Evolutionary conservation across 2,888 invertebrate species (phyloP), one percentile per base, ranked within the genome.

Genomic region (Lycocerus yunnanus): DNA sequence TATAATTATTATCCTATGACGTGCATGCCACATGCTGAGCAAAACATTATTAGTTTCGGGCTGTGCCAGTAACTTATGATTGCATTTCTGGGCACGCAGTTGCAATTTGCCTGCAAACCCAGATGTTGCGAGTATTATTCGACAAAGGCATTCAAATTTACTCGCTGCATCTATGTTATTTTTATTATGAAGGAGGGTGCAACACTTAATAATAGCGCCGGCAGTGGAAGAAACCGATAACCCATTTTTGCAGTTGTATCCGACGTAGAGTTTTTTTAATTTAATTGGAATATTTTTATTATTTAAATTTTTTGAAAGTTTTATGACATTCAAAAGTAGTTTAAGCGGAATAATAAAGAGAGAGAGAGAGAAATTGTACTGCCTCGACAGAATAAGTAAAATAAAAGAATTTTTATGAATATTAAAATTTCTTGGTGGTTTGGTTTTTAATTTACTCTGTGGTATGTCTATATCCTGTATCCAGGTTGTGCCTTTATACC

Each of bases 401-500:
- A 60, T 15, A 18, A 13, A 66, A 18, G 24, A 21, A 15, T 68
- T 63, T 18, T 43, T 14, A 71, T 24, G 58, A 21, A 70, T 75
- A 76, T 76, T 71, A 73, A 76, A 76, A 76, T 76, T 76, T 76
- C 73, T 76, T 73, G 69, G 43, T 2, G 68, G 68, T 69, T 68
- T 14, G 16, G 61, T 63, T 60, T 75, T 72, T 77, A 77, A 77
- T 77, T 77, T 77, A 70, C 72, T 69, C 73, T 73, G 71, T 61
- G 75, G 75, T 77, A 77, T 77, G 77, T 75, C 75, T 73, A 75
- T 77, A 75, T 75, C 71, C 73, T 58, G 73, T 66, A 70, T 43
- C 69, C 71, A 71, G 71, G 71, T 71, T 76, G 68, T 20, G 73
- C 71, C 72, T 75, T 77, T 77, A 77, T 77, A 75, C 75, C 72